Evolutionary conservation across 2,888 invertebrate genomes (phyloP), one percentile per base, ranked within the genome.

Genomic region (Acleris literana): DNA sequence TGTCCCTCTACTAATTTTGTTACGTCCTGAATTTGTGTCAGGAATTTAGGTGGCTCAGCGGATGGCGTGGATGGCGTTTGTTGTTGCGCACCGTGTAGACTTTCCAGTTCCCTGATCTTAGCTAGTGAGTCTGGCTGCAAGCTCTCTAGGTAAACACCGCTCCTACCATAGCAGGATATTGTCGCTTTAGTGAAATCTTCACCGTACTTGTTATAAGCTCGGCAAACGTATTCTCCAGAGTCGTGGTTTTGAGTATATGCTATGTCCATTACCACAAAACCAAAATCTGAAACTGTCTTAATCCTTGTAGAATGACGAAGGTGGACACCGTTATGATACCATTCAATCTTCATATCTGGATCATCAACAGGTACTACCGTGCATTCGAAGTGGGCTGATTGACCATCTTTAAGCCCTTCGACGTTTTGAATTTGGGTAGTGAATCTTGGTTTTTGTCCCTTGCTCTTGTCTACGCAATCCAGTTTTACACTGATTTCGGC

Each of bases 361-460:
- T 99, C 99, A 70, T 98, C 98, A 7, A 98, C 97, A 3, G 99
- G 99, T 18, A 97, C 95, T 56, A 99, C 93, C 3, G 97, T 98
- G 81, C 98, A 98, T 90, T 99, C 99, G 84, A 98, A 98, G 92
- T 98, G 98, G 69, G 97, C 98, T 0, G 97, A 96, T 85, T 98
- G 97, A 3, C 98, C 97, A 84, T 99, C 99, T 84, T 97, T 97
- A 64, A 98, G 94, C 53, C 96, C 96, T 71, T 96, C 95, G 72
- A 97, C 91, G 71, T 94, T 96, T 86, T 97, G 94, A 75, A 98
- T 97, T 60, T 97, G 97, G 0, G 97, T 96, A 0, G 97, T 98
- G 80, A 98, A 98, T 80, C 94, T 95, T 2, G 98, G 98, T 83
- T 96, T 96, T 82, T 97, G 97, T 63, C 97, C 97, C 78, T 96